Evolutionary conservation across 2,113 vertebrate genomes (phyloP), one percentile per base, ranked within the genome.

Genomic region (Numenius arquata): DNA sequence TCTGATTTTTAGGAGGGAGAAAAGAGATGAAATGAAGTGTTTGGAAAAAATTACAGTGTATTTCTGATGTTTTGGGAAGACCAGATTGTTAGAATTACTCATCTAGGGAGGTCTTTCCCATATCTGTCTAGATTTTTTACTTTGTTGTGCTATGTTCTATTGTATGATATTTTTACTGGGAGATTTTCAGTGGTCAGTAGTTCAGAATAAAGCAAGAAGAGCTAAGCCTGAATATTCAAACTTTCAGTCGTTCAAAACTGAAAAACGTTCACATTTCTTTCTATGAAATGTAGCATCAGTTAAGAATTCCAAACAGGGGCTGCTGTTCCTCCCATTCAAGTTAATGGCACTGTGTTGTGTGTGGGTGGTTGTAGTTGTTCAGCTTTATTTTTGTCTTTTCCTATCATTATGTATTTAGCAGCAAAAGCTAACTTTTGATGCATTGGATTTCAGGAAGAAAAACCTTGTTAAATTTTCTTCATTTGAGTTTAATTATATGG

Each of bases 211-310:
- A 17, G 5, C 3, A 2, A 48, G 53, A 17, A 71, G 63, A 23
- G 13, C 29, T 29, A 43, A 11, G 12, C 4, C 65, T 89, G 47
- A 25, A 3, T 91, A 47, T 9, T 55, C 18, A 5, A 26, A 15
- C 23, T 62, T 55, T 12, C 7, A 45, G 41, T 4, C 4, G 9
- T 3, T 78, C 38, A 32, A 5, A 63, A 36, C 27, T 15, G 19
- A 63, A n/a, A 30, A 10, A 7, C 0, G 1, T 71, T 79, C 2
- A 0, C 7, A 2, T 77, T 85, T 80, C 23, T 52, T 52, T 20
- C 34, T 26, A 2, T 63, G 52, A 73, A 30, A n/a, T 48, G 15
- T 13, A 48, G 58, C 30, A 5, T 5, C 45, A 29, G 12, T 48
- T 89, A 50, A 55, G 77, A 72, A 27, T 48, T 61, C 50, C 65